phyloP scores from a whole-genome alignment of 2,797 vertebrate species.

The Rhinogobio ventralis region DNA sequence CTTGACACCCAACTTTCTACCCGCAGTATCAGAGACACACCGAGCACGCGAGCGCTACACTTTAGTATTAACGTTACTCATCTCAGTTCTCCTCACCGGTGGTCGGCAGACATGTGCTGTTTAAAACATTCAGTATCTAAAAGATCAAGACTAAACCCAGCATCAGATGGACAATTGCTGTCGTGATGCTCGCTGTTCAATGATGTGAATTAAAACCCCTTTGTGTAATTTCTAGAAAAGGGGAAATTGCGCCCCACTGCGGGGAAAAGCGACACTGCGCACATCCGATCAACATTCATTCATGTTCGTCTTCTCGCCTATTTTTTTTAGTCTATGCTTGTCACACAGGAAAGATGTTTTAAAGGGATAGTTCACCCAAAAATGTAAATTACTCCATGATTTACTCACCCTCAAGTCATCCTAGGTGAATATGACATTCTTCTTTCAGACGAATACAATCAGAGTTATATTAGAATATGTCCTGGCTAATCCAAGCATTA shows the following conservation, averaged over 20 bases:
- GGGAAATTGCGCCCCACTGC: slow-evolving; percentile 16
- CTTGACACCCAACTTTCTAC: slow-evolving; percentile 34
- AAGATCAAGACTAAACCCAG: not conserved
- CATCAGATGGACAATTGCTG: not conserved
- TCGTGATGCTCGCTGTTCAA: slow-evolving; percentile 5
- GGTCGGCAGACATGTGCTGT: not conserved
- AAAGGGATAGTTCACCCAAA: too few species aligned
- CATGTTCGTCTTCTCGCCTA: not conserved
- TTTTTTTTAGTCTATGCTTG: too few species aligned
- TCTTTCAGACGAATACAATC: too few species aligned
- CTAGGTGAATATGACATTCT: too few species aligned
- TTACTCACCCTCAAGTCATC: too few species aligned
- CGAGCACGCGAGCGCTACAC: not conserved
- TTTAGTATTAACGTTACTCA: not conserved
- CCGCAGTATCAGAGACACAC: not conserved
- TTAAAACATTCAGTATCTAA: not conserved
- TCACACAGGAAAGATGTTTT: not conserved
- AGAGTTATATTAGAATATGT: too few species aligned
- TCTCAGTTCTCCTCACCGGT: not conserved
- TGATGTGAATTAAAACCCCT: slow-evolving; percentile 8
- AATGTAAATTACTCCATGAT: too few species aligned
- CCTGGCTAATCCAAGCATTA: too few species aligned
- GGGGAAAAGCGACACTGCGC: not conserved
- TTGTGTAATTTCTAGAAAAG: not conserved
- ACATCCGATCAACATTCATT: not conserved